Evolutionary conservation across 2,888 invertebrate species (phyloP).

Genomic region (Apotomis capreana): DNA sequence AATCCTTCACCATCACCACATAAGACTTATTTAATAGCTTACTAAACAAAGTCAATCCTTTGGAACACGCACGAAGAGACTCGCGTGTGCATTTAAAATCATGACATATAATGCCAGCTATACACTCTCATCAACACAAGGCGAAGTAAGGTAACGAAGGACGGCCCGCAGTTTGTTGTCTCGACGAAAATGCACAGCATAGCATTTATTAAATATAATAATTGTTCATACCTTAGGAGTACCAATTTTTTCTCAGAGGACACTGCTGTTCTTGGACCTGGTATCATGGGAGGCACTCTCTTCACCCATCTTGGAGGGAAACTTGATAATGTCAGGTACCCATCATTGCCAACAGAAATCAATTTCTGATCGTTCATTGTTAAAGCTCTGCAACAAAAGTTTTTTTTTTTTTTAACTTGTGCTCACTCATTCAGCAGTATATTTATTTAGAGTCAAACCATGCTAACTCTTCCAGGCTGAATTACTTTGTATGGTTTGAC

Average conservation of each 20-base stretch:
- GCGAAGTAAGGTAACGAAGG: too few species aligned
- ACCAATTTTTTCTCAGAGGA: conserved; percentile 81
- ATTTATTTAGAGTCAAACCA: too few species aligned
- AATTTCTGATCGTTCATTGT: conserved; percentile 85
- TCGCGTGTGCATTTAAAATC: background rate
- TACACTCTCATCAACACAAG: too few species aligned
- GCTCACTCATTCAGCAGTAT: too few species aligned
- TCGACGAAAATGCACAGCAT: background rate
- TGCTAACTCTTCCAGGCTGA: too few species aligned
- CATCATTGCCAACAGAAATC: conserved; percentile 92
- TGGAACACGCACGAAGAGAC: too few species aligned
- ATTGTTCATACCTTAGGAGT: conserved; percentile 76
- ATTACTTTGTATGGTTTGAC: too few species aligned
- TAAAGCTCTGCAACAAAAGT: conserved; percentile 81
- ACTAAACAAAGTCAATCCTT: too few species aligned
- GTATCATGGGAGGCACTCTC: conserved; percentile 89
- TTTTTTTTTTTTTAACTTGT: too few species aligned
- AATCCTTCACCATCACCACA: background rate
- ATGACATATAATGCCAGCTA: too few species aligned
- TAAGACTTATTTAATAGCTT: background rate
- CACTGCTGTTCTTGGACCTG: conserved; percentile 82
- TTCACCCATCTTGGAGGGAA: conserved; percentile 86
- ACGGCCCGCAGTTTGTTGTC: too few species aligned
- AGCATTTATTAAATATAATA: background rate
- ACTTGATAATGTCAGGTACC: conserved; percentile 89